Evolutionary conservation across 2,888 invertebrate species (phyloP).

Genomic region (Sabatieria punctata): DNA sequence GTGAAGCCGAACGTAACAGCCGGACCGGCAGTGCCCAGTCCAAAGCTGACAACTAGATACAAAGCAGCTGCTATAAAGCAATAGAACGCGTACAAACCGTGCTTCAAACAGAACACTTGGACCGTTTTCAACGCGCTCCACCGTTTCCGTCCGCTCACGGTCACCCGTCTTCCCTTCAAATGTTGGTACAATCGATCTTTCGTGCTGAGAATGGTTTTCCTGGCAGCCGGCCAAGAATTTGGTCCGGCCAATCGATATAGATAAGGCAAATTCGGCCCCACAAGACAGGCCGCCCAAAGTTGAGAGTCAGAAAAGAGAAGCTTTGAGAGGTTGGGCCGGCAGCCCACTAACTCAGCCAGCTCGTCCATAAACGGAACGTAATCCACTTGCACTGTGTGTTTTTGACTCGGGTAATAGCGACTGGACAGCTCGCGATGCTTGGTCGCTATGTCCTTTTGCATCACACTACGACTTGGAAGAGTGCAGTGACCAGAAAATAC

Average conservation of each 20-base stretch:
- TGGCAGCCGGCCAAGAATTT: slow-evolving; percentile 18
- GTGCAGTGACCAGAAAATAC: slow-evolving; percentile 16
- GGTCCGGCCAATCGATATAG: slow-evolving; percentile 14
- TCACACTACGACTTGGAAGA: slow-evolving; percentile 14
- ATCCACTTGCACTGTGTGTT: slow-evolving; percentile 26
- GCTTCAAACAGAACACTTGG: no score
- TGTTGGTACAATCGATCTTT: no score
- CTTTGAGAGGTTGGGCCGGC: slow-evolving; percentile 15
- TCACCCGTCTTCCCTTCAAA: no score
- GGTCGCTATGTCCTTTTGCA: slow-evolving; percentile 16
- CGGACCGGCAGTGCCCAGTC: no score
- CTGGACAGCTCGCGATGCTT: slow-evolving; percentile 20
- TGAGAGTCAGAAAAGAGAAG: not conserved
- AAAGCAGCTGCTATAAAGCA: no score
- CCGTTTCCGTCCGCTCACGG: no score
- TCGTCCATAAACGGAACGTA: slow-evolving; percentile 27
- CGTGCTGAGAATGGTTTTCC: slow-evolving; percentile 15
- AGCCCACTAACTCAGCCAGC: slow-evolving; percentile 21
- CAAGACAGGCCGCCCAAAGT: not conserved
- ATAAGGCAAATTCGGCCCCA: not conserved
- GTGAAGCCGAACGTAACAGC: no score
- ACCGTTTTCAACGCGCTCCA: no score
- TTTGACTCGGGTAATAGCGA: slow-evolving; percentile 21
- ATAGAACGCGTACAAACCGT: no score
- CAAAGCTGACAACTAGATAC: no score